These are phyloP conservation scores for Scyliorhinus canicula DNA, from an alignment of 2,797 vertebrate species.

Conservation along the genomic window DNA sequence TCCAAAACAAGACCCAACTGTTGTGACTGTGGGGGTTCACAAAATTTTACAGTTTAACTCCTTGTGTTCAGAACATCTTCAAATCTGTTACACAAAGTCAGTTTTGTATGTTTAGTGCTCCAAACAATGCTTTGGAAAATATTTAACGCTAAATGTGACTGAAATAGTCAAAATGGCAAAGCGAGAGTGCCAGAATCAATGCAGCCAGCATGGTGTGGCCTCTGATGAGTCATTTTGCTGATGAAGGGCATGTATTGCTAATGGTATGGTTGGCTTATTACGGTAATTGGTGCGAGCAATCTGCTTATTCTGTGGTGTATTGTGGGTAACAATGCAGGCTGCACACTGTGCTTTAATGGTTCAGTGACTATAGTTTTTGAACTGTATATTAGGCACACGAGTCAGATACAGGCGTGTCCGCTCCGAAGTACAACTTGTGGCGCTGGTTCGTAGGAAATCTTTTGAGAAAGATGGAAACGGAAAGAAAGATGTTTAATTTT, in stretches of 20 bases:
- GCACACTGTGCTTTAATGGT: not conserved
- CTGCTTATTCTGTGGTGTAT: constrained; percentile 39
- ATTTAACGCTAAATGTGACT: not conserved
- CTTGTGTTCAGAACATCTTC: not conserved
- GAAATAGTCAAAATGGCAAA: not conserved
- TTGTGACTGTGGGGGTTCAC: not conserved
- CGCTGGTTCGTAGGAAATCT: not conserved
- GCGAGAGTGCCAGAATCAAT: not conserved
- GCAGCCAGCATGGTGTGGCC: not conserved
- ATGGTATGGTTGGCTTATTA: constrained; percentile 37
- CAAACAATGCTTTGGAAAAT: not conserved
- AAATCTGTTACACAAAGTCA: not conserved
- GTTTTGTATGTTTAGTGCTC: not conserved
- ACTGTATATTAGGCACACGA: not conserved
- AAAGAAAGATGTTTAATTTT: not conserved
- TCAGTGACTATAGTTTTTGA: not conserved
- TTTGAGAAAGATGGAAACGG: not conserved
- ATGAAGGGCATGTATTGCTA: constrained; percentile 16
- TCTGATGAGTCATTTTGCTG: constrained; percentile 2
- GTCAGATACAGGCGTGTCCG: not conserved
- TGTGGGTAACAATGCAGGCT: constrained; percentile 6
- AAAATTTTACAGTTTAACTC: not conserved
- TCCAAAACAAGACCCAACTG: not conserved
- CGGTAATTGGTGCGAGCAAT: constrained; percentile 30
- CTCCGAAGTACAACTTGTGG: not conserved